These are phyloP conservation scores for Spongilla lacustris DNA, from an alignment of 37 sponge, comb jelly and placozoan species.

Conservation along the genomic window DNA sequence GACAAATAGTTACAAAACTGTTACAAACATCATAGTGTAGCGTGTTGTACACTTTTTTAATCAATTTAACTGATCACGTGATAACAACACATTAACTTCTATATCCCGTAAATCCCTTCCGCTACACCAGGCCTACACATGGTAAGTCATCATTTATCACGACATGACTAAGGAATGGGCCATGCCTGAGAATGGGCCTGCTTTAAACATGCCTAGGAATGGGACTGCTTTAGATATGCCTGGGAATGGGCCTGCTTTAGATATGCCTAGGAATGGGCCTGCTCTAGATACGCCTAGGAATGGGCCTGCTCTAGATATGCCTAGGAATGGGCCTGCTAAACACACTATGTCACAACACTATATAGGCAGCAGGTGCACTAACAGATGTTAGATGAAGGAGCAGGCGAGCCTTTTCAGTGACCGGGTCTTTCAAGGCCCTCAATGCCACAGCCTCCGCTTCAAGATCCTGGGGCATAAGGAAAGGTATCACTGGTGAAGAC, in stretches of 20 bases:
- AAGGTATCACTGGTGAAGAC: not conserved
- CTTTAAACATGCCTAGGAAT: no score
- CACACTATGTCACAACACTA: not conserved
- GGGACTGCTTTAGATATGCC: not conserved
- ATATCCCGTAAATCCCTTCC: no score
- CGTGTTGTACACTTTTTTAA: no score
- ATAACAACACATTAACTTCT: no score
- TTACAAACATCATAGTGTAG: no score
- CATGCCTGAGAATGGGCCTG: no score
- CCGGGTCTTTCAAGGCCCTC: constrained; percentile 29
- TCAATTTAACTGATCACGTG: no score
- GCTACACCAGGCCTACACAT: no score
- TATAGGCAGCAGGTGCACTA: constrained; percentile 1
- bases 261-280: not conserved
- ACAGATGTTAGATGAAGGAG: constrained; percentile 58
- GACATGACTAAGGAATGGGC: no score
- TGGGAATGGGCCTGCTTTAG: not conserved
- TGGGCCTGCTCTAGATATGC: not conserved
- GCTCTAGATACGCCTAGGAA: not conserved
- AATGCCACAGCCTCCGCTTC: constrained; percentile 68
- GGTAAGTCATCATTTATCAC: no score
- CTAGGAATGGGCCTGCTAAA: not conserved
- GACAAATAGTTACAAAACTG: no score
- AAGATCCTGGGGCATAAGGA: constrained; percentile 42
- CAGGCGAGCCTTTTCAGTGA: constrained; percentile 43